phyloP scores from a whole-genome alignment of 2,888 invertebrate genomes.

The Spodoptera exigua region DNA sequence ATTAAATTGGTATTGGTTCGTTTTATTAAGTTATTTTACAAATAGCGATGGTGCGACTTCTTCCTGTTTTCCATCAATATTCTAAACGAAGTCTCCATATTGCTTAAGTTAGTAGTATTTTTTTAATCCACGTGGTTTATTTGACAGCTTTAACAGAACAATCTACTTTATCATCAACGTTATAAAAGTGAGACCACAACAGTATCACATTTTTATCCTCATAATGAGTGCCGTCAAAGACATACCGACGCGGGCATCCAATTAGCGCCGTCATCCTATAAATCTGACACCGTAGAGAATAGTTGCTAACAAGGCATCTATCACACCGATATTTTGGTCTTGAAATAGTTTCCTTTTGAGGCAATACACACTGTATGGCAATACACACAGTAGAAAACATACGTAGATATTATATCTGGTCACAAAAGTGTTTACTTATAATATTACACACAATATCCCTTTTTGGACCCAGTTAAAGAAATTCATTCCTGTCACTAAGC shows the following conservation, averaged over 20 bases:
- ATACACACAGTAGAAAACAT: background rate
- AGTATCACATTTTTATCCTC: constrained; percentile 30
- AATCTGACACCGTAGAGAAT: constrained; percentile 37
- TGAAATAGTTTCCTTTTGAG: constrained; percentile 28
- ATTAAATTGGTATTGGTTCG: no score
- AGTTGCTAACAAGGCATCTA: constrained; percentile 31
- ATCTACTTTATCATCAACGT: no score
- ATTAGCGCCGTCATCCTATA: constrained; percentile 39
- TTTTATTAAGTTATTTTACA: no score
- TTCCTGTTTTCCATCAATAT: no score
- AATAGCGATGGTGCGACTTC: no score
- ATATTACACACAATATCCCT: no score
- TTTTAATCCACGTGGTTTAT: no score
- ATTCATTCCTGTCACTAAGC: no score
- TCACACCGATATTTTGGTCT: constrained; percentile 24
- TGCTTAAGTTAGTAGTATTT: no score
- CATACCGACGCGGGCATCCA: constrained; percentile 32
- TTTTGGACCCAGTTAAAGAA: no score
- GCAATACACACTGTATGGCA: constrained; percentile 1
- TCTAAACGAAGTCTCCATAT: no score
- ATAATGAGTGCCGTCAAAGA: constrained; percentile 41
- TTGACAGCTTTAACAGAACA: no score
- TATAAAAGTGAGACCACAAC: constrained; percentile 7
- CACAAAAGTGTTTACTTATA: background rate
- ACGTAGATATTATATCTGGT: background rate